Percentiles rank a stretch among this genome's conserved stretches.
Conservation (phyloP, 2,113 vertebrate species). For the Anhinga rufa region DNA sequence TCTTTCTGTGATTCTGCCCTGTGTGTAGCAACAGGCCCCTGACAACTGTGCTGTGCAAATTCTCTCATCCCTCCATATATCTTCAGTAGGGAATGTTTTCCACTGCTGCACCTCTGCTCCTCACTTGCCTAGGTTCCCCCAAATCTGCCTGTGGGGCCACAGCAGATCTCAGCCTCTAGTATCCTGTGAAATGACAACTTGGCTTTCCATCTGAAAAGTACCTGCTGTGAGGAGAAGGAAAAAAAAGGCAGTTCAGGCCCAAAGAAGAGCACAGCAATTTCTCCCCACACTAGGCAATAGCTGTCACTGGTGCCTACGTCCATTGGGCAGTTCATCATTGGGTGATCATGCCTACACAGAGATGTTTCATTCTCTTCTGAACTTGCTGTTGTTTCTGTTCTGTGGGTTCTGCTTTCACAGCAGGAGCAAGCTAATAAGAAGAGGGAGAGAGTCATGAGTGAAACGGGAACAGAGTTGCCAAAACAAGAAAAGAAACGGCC, state of each 20-base stretch:
- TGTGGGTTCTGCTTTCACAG: slow-evolving; percentile 23
- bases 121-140: not conserved
- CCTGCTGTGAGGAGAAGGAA: not conserved
- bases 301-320: not conserved
- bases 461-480: slow-evolving; percentile 62
- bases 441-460: slow-evolving; percentile 71
- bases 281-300: not conserved
- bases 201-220: not conserved
- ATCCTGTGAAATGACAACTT: not conserved
- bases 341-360: not conserved
- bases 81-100: not conserved
- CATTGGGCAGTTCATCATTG: not conserved
- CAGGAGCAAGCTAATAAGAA: slow-evolving; percentile 78
- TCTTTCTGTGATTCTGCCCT: not conserved
- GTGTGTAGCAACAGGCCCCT: not conserved
- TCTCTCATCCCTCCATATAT: rapidly evolving
- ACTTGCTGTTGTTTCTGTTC: not conserved
- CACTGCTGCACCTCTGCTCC: not conserved
- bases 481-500: slow-evolving; percentile 79
- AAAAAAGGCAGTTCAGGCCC: not conserved
- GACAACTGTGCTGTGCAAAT: not conserved
- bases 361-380: not conserved
- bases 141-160: not conserved
- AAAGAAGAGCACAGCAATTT: not conserved
- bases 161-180: not conserved